Evolutionary conservation across 2,113 vertebrate genomes (phyloP).

Genomic region (Hemibagrus wyckioides): DNA sequence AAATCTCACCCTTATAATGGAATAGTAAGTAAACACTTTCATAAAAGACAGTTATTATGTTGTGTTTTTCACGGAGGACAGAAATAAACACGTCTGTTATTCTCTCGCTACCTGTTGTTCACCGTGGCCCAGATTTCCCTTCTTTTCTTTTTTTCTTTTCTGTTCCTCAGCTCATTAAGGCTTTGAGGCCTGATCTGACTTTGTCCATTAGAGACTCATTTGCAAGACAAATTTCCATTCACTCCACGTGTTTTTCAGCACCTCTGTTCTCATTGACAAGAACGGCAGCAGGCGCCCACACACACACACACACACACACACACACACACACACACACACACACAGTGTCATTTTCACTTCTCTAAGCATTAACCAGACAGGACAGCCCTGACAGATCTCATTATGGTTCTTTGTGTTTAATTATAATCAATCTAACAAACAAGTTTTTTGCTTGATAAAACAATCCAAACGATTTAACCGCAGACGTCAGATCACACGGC

Average conservation of each 20-base stretch:
- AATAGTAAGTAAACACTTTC: constrained; percentile 79
- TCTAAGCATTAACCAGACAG: not conserved
- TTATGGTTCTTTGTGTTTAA: constrained; percentile 3
- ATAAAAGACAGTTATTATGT: not conserved
- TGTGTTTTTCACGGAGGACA: not conserved
- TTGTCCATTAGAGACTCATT: constrained; percentile 37
- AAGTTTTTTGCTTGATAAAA: not conserved
- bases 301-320: not conserved
- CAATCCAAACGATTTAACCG: not conserved
- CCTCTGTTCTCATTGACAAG: constrained; percentile 19
- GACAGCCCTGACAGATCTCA: not conserved
- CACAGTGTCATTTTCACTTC: constrained; percentile 27
- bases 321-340: constrained; percentile 27
- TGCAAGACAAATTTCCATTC: constrained; percentile 38
- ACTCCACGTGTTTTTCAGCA: constrained; percentile 29
- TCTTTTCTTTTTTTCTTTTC: not conserved
- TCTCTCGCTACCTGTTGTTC: not conserved
- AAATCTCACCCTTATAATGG: constrained; percentile 84
- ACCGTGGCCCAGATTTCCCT: not conserved
- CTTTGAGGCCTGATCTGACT: constrained; percentile 10
- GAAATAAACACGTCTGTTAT: not conserved
- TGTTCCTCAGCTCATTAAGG: not conserved
- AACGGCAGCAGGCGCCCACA: constrained; percentile 30
- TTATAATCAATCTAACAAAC: not conserved
- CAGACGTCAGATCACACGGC: not conserved